These are phyloP conservation scores for Eristalinus sepulchralis DNA, from an alignment of 2,888 invertebrate genomes.

Conservation along the genomic window DNA sequence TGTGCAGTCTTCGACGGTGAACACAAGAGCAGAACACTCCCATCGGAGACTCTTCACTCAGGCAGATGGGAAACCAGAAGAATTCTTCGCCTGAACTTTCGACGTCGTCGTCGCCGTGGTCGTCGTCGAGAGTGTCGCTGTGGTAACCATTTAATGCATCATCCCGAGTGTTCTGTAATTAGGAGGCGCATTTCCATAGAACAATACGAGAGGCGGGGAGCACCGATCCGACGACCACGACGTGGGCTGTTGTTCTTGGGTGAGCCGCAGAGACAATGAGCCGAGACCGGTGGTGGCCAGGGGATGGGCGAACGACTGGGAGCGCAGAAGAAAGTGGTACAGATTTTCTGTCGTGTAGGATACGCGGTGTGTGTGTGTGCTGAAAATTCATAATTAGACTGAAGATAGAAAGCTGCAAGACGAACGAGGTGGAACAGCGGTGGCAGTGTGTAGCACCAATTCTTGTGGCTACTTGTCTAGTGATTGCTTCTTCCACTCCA, in stretches of 20 bases:
- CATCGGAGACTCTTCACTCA: constrained; percentile 10
- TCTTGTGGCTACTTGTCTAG: background rate
- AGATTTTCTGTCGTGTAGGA: constrained; percentile 56
- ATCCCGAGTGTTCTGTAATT: constrained; percentile 66
- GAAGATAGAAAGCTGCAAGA: constrained; percentile 11
- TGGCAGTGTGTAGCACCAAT: constrained; percentile 18
- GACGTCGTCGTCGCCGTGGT: background rate
- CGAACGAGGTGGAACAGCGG: background rate
- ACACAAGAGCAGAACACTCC: constrained; percentile 33
- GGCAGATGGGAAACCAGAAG: constrained; percentile 12
- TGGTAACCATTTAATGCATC: constrained; percentile 49
- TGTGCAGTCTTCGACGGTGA: background rate
- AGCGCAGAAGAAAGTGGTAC: constrained; percentile 29
- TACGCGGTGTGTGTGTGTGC: background rate
- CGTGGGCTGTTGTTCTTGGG: constrained; percentile 58
- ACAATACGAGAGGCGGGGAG: constrained; percentile 37
- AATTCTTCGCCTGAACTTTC: constrained; percentile 37
- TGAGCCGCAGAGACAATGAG: constrained; percentile 20
- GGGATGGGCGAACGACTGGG: background rate
- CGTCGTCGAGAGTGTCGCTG: constrained; percentile 1
- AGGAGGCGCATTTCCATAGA: constrained; percentile 69
- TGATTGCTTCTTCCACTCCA: constrained; percentile 3
- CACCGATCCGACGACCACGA: constrained; percentile 35
- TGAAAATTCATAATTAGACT: constrained; percentile 64
- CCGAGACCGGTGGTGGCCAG: too few relatives aligned